These are phyloP conservation scores for Lucilia sericata DNA, from an alignment of 1,140 invertebrate genomes.

Conservation along the genomic window DNA sequence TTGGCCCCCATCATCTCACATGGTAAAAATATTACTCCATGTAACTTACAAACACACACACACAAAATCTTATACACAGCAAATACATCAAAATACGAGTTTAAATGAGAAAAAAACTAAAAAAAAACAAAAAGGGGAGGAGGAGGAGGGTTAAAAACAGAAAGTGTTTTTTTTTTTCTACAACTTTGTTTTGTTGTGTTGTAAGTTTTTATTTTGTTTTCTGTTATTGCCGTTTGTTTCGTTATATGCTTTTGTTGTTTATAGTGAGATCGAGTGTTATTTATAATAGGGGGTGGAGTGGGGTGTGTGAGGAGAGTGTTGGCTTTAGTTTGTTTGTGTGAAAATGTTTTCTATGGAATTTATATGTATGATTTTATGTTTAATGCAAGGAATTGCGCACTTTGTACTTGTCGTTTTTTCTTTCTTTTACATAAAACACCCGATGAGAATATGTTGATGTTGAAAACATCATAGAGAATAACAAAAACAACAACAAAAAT, in stretches of 20 bases:
- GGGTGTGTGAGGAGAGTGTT: neutral
- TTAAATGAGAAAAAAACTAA: neutral
- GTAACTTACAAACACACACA: neutral
- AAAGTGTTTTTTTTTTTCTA: neutral
- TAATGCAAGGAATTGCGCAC: constrained; percentile 8
- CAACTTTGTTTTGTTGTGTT: neutral
- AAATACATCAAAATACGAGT: neutral
- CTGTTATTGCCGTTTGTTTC: neutral
- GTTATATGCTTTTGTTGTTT: neutral
- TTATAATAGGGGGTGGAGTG: too few relatives aligned
- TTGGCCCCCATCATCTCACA: neutral
- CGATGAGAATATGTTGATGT: too few relatives aligned
- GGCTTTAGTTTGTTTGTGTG: neutral
- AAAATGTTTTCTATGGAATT: neutral
- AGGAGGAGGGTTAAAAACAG: neutral
- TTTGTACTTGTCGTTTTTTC: neutral
- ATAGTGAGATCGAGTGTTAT: too few relatives aligned
- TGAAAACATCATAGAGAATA: neutral
- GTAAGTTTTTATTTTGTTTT: neutral
- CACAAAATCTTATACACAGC: neutral
- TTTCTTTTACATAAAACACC: neutral
- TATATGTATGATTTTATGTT: neutral
- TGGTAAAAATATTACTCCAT: neutral
- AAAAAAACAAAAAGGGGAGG: neutral
- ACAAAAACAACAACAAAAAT: neutral